Percentiles rank a stretch among this genome's conserved stretches.
Evolutionary conservation across 1,140 invertebrate genomes (phyloP).

Genomic region (Drosophila hydei): DNA sequence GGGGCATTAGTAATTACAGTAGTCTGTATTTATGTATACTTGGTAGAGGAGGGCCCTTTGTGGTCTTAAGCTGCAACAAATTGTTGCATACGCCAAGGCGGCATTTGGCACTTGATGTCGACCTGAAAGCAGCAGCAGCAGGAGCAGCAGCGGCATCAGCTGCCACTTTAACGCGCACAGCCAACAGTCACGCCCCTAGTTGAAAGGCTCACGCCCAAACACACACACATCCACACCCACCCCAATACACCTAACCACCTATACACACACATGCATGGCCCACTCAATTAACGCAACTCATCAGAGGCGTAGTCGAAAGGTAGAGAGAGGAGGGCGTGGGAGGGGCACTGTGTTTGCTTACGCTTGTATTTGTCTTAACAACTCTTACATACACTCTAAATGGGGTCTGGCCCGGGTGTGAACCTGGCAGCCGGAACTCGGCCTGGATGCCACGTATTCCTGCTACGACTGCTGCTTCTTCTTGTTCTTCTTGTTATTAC

Average conservation of each 20-base stretch:
- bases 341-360: constrained; percentile 22
- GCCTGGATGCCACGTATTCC: constrained; percentile 16
- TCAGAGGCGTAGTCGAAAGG: constrained; percentile 32
- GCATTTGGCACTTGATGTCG: constrained; percentile 56
- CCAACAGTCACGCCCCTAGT: constrained; percentile 42
- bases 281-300: constrained; percentile 78
- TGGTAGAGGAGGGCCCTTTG: background rate
- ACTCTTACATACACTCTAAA: constrained; percentile 71
- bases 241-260: background rate
- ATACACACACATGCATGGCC: constrained; percentile 28
- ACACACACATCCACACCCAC: background rate
- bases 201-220: constrained; percentile 11
- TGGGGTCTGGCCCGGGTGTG: constrained; percentile 51
- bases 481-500: constrained; percentile 30
- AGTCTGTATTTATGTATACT: constrained; percentile 9
- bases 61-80: constrained; percentile 47
- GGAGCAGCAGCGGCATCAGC: constrained; percentile 17
- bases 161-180: constrained; percentile 68
- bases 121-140: constrained; percentile 31
- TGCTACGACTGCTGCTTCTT: constrained; percentile 2
- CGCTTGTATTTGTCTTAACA: constrained; percentile 73
- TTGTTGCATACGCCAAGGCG: constrained; percentile 68
- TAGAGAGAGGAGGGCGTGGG: background rate
- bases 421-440: constrained; percentile 29
- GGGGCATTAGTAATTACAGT: constrained; percentile 53